These are phyloP conservation scores for Escarpia spicata DNA, from an alignment of 2,888 invertebrate species.

Conservation along the genomic window DNA sequence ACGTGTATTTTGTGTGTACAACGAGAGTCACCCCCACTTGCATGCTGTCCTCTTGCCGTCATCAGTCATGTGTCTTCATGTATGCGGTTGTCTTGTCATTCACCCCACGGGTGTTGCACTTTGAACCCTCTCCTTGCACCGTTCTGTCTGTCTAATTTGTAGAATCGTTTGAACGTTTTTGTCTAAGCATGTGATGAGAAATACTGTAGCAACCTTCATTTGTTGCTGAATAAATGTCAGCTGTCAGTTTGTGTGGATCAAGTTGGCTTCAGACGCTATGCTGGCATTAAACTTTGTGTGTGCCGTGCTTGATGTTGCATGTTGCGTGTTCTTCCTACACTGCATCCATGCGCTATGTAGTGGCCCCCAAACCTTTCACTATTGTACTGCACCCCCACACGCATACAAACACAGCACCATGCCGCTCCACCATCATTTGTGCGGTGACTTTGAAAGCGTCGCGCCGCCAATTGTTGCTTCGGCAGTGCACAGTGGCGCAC, in stretches of 20 bases:
- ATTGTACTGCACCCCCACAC: neutral
- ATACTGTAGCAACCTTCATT: neutral
- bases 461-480: slow-evolving; percentile 6
- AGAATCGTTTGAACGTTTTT: neutral
- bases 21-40: neutral
- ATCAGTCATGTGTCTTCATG: too few relatives aligned
- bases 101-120: neutral
- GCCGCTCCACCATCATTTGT: neutral
- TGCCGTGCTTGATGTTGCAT: neutral
- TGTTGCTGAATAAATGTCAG: neutral
- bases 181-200: too few relatives aligned
- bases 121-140: neutral
- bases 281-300: neutral
- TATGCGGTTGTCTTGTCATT: neutral
- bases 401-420: neutral
- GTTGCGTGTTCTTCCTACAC: neutral
- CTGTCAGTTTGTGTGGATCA: neutral
- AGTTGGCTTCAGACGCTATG: neutral
- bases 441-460: neutral
- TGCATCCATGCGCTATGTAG: neutral
- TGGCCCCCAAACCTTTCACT: neutral
- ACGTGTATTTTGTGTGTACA: neutral
- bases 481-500: neutral
- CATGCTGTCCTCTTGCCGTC: neutral
- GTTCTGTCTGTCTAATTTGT: neutral